Conservation (phyloP, 2,797 vertebrate genomes). For the Myiotriccus ornatus region DNA sequence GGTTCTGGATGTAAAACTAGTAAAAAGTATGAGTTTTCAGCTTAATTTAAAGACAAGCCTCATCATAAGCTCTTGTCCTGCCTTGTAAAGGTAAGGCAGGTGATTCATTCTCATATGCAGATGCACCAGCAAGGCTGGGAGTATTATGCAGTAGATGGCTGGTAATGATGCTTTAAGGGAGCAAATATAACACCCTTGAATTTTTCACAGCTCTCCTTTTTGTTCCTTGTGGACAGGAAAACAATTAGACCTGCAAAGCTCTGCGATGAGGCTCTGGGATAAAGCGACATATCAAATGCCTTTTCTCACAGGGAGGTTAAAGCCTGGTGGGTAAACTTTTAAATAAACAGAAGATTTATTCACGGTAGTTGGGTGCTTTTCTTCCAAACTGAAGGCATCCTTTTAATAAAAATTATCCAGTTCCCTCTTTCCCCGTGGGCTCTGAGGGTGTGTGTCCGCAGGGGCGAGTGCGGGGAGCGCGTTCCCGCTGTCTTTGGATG, state of each 20-base stretch:
- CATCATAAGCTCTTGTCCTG: neutral
- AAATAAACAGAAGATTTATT: slow-evolving; percentile 65
- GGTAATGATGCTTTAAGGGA: slow-evolving; percentile 40
- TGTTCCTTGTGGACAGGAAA: neutral
- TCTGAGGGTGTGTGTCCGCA: neutral
- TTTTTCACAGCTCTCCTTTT: slow-evolving; percentile 33
- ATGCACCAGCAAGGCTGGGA: neutral
- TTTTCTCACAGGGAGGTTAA: slow-evolving; percentile 11
- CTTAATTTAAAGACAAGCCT: slow-evolving; percentile 16
- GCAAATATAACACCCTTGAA: slow-evolving; percentile 8
- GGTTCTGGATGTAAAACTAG: neutral
- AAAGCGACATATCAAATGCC: neutral
- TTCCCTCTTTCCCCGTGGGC: slow-evolving; percentile 2
- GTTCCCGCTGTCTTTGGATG: slow-evolving; percentile 64
- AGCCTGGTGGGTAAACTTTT: slow-evolving; percentile 38
- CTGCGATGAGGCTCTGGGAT: slow-evolving; percentile 4
- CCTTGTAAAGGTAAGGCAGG: neutral
- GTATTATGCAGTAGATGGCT: neutral
- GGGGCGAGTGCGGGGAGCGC: slow-evolving; percentile 12
- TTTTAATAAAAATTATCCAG: slow-evolving; percentile 61
- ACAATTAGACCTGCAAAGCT: slow-evolving; percentile 27
- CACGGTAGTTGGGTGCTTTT: slow-evolving; percentile 41
- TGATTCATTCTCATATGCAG: neutral
- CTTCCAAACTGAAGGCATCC: slow-evolving; percentile 49
- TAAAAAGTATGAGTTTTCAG: neutral